A percentile compares a stretch with the other conserved stretches of the same genome.
Evolutionary conservation across 2,888 invertebrate species (phyloP).

Genomic region (Dendrolimus houi): DNA sequence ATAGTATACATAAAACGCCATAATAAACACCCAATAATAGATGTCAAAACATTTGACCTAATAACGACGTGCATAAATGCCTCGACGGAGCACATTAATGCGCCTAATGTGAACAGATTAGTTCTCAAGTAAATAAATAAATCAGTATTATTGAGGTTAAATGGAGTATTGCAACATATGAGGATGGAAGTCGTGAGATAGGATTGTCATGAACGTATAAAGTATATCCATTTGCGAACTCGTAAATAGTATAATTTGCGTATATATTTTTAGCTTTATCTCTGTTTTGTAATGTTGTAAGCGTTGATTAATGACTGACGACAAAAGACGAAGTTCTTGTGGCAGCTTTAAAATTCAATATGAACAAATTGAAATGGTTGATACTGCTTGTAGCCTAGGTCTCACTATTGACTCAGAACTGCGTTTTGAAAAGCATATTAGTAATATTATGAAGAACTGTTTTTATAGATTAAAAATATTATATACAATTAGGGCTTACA

Average conservation of each 20-base stretch:
- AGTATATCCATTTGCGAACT: not conserved
- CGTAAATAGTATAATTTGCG: not conserved
- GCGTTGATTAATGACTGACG: no score
- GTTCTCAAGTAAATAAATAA: slow-evolving; percentile 27
- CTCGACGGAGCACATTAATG: not conserved
- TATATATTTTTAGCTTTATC: no score
- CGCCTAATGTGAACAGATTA: slow-evolving; percentile 3
- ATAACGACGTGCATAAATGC: slow-evolving; percentile 3
- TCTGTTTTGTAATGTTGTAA: no score
- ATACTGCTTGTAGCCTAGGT: no score
- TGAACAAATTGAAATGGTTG: no score
- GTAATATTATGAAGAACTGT: no score
- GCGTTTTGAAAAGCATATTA: no score
- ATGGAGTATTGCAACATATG: slow-evolving; percentile 12
- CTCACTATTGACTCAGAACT: no score
- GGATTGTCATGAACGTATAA: not conserved
- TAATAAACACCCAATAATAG: not conserved
- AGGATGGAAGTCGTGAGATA: not conserved
- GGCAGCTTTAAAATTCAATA: no score
- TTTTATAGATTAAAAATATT: no score
- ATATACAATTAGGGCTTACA: no score
- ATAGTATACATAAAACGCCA: not conserved
- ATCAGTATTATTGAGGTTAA: slow-evolving; percentile 27
- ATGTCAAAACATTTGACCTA: slow-evolving; percentile 4
- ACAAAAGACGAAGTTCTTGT: no score